A percentile compares a stretch with the other conserved stretches of the same genome.
These are phyloP conservation scores for Amazona vittata DNA, from an alignment of 2,113 vertebrate species.

Conservation along the genomic window DNA sequence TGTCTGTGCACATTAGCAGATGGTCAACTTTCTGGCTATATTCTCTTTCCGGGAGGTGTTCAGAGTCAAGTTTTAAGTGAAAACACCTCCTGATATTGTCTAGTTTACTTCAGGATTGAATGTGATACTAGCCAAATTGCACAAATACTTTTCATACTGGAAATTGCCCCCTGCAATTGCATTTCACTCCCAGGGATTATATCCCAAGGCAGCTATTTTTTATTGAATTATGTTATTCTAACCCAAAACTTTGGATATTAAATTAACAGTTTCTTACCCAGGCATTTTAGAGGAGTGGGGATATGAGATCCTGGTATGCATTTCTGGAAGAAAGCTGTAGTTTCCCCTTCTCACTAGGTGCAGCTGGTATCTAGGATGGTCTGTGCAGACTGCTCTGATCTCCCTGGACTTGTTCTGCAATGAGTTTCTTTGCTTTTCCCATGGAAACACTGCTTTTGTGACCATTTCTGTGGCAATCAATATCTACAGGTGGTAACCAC, in stretches of 20 bases:
- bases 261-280: not conserved
- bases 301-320: not conserved
- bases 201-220: not conserved
- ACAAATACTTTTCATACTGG: not conserved
- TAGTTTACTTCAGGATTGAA: constrained; percentile 4
- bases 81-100: not conserved
- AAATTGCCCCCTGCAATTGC: not conserved
- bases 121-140: not conserved
- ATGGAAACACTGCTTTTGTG: not conserved
- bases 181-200: not conserved
- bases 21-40: not conserved
- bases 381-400: not conserved
- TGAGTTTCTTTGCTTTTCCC: not conserved
- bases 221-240: not conserved
- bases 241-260: not conserved
- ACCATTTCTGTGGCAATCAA: not conserved
- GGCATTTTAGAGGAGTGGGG: not conserved
- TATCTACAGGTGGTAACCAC: not conserved
- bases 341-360: not conserved
- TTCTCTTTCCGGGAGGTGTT: not conserved
- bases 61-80: constrained; percentile 4
- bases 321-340: not conserved
- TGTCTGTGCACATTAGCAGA: not conserved
- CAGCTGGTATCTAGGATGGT: not conserved
- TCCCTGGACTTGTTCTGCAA: not conserved